Evolutionary conservation across 2,888 invertebrate species (phyloP).

Genomic region (Scaptomyza reducta): DNA sequence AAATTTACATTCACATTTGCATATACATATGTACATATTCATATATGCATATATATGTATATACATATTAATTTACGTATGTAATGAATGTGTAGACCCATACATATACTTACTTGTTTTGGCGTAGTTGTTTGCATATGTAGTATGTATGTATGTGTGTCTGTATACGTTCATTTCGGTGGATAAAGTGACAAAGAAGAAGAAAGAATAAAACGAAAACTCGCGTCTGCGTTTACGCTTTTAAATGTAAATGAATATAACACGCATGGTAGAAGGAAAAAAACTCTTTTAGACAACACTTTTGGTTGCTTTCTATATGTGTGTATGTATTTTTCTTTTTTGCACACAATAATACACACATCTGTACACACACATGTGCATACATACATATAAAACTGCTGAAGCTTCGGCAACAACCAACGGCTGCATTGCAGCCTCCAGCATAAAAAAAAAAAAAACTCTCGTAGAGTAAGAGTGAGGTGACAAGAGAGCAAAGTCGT

Average conservation of each 20-base stretch:
- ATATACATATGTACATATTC: background rate
- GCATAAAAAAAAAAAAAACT: slow-evolving; percentile 12
- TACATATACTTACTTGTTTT: background rate
- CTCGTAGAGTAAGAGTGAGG: slow-evolving; percentile 9
- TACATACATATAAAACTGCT: slow-evolving; percentile 3
- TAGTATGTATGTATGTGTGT: background rate
- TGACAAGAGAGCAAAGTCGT: slow-evolving; percentile 22
- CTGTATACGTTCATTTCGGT: slow-evolving; percentile 33
- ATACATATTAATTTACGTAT: background rate
- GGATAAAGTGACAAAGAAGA: slow-evolving; percentile 61
- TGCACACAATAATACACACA: slow-evolving; percentile 4
- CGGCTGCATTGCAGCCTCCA: slow-evolving; percentile 51
- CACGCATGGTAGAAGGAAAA: slow-evolving; percentile 46
- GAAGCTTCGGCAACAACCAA: slow-evolving; percentile 35
- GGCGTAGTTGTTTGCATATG: background rate
- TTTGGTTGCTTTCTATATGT: slow-evolving; percentile 1
- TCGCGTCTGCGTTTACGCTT: slow-evolving; percentile 75
- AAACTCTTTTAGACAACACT: slow-evolving; percentile 28
- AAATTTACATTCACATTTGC: too few species aligned
- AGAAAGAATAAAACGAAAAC: slow-evolving; percentile 53
- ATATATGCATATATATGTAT: background rate
- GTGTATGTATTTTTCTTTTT: background rate
- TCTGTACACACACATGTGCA: background rate
- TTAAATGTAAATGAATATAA: slow-evolving; percentile 75
- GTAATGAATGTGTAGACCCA: background rate